phyloP scores from a whole-genome alignment of 2,113 vertebrate genomes.

The Corydoras maculifer region DNA sequence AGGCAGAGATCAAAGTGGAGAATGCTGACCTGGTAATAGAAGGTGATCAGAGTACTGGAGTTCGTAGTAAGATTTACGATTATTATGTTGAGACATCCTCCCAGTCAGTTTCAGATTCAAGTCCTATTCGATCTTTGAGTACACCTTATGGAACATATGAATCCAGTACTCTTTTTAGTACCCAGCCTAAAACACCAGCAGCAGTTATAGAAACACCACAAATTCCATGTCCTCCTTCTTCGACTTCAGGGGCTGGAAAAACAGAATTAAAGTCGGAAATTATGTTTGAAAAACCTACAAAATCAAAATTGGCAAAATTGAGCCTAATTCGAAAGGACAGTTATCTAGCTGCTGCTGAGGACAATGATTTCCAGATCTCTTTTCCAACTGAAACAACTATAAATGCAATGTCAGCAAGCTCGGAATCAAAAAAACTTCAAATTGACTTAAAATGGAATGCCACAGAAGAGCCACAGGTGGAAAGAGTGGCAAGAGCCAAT shows the following conservation, averaged over 20 bases:
- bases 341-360: slow-evolving; percentile 63
- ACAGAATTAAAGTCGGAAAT: slow-evolving; percentile 42
- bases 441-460: slow-evolving; percentile 1
- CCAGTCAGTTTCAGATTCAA: slow-evolving; percentile 52
- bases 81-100: slow-evolving; percentile 75
- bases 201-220: slow-evolving; percentile 41
- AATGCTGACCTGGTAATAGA: slow-evolving; percentile 64
- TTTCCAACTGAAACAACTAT: slow-evolving; percentile 29
- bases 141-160: slow-evolving; percentile 29
- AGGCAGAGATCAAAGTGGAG: slow-evolving; percentile 72
- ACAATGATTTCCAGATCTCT: slow-evolving; percentile 56
- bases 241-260: slow-evolving; percentile 51
- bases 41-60: slow-evolving; percentile 24
- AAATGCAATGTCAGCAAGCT: too few species aligned
- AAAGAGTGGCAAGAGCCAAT: slow-evolving; percentile 48
- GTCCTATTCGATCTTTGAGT: neutral
- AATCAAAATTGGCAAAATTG: slow-evolving; percentile 28
- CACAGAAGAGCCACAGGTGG: slow-evolving; percentile 24
- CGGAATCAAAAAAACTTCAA: neutral
- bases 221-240: slow-evolving; percentile 49
- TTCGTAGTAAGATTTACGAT: slow-evolving; percentile 80
- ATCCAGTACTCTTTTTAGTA: neutral
- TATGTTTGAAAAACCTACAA: slow-evolving; percentile 22
- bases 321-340: slow-evolving; percentile 66
- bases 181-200: slow-evolving; percentile 2